phyloP scores from a whole-genome alignment of 2,888 invertebrate genomes.

The Aethes cnicana region DNA sequence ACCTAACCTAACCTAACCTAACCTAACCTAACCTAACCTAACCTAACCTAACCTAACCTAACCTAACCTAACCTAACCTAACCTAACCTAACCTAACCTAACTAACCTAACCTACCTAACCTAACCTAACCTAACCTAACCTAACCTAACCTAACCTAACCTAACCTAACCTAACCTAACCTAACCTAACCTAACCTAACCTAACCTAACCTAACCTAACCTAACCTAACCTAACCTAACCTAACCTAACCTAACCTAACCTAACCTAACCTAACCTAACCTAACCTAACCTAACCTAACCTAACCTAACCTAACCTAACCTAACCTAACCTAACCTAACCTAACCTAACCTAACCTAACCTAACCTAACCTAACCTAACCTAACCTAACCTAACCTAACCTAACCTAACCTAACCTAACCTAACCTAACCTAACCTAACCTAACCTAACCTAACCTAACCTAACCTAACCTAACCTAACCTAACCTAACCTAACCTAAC shows the following conservation, averaged over 20 bases:
- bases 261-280: constrained; percentile 30
- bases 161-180: constrained; percentile 32
- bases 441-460: constrained; percentile 31
- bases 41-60: constrained; percentile 31
- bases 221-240: constrained; percentile 19
- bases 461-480: constrained; percentile 34
- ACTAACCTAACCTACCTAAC: constrained; percentile 31
- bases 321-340: constrained; percentile 31
- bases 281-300: constrained; percentile 29
- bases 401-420: constrained; percentile 30
- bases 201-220: constrained; percentile 28
- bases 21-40: constrained; percentile 21
- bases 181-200: constrained; percentile 29
- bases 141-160: constrained; percentile 32
- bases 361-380: constrained; percentile 27
- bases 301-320: constrained; percentile 29
- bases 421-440: constrained; percentile 31
- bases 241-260: constrained; percentile 23
- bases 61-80: constrained; percentile 34
- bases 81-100: constrained; percentile 35
- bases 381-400: constrained; percentile 29
- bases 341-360: constrained; percentile 31
- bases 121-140: constrained; percentile 34
- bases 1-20: constrained; percentile 34
- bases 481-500: constrained; percentile 36